Percentiles rank a stretch among this genome's conserved stretches.
Conservation (phyloP, 2,888 invertebrate genomes). For the Uropetala carovei region DNA sequence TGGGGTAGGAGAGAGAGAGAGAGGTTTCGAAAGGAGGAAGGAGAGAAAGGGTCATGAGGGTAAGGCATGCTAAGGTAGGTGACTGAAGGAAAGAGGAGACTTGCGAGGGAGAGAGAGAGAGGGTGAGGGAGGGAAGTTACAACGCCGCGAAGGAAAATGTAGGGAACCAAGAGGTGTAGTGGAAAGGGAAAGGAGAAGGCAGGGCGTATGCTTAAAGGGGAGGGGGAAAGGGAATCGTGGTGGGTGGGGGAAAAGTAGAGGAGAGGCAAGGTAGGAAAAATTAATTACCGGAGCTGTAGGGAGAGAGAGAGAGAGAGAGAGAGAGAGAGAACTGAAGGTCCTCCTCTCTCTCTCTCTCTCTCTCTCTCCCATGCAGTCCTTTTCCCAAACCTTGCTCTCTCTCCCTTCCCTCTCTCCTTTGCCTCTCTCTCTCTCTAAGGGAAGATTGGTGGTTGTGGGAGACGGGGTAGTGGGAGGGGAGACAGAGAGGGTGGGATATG, state of each 20-base stretch:
- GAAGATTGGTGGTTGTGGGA: no score
- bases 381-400: not conserved
- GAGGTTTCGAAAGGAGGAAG: not conserved
- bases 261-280: constrained; percentile 36
- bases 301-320: not conserved
- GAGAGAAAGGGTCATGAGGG: not conserved
- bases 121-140: not conserved
- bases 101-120: not conserved
- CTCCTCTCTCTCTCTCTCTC: not conserved
- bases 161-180: not conserved
- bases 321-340: not conserved
- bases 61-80: no score
- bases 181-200: no score
- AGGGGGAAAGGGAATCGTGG: not conserved
- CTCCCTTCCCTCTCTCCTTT: not conserved
- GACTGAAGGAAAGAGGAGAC: not conserved
- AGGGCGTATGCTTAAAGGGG: not conserved
- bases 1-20: no score
- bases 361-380: not conserved
- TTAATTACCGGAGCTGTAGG: constrained; percentile 34
- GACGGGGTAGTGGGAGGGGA: no score
- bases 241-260: not conserved
- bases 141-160: not conserved
- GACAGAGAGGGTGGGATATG: not conserved
- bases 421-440: not conserved